Evolutionary conservation across 2,797 vertebrate genomes (phyloP).

Genomic region (Ibycter americanus): DNA sequence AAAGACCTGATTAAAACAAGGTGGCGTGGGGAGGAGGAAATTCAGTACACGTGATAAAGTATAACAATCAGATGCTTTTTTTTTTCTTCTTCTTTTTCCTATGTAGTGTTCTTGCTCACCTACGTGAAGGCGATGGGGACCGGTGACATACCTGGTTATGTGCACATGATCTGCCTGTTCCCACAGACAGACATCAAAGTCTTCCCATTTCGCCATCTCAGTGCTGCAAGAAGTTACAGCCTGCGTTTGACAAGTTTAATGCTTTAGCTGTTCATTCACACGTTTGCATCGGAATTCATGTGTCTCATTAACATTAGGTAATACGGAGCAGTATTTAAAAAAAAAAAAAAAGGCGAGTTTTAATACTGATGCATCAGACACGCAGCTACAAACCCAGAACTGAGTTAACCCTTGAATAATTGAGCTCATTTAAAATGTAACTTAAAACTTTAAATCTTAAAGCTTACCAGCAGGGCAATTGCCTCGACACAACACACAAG

Average conservation of each 20-base stretch:
- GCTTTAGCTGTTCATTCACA: background rate
- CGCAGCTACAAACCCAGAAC: rapidly evolving
- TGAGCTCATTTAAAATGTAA: rapidly evolving
- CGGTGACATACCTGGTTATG: rapidly evolving
- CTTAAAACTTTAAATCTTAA: background rate
- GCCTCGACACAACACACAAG: rapidly evolving
- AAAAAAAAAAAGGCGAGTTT: background rate
- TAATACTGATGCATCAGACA: background rate
- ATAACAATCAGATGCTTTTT: rapidly evolving
- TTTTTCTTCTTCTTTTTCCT: rapidly evolving
- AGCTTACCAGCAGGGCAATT: too few species aligned
- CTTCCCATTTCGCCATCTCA: background rate
- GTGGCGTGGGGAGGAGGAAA: rapidly evolving
- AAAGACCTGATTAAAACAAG: background rate
- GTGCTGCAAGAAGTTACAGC: constrained; percentile 28
- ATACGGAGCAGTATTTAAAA: rapidly evolving
- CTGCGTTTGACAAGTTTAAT: background rate
- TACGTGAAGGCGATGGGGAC: rapidly evolving
- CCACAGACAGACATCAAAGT: background rate
- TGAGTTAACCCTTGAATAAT: rapidly evolving
- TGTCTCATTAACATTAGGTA: rapidly evolving
- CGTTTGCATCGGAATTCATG: background rate
- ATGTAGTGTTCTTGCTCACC: background rate
- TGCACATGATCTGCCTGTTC: background rate
- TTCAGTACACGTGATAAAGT: rapidly evolving